Evolutionary conservation across 2,113 vertebrate species (phyloP).

Genomic region (Empidonax traillii): DNA sequence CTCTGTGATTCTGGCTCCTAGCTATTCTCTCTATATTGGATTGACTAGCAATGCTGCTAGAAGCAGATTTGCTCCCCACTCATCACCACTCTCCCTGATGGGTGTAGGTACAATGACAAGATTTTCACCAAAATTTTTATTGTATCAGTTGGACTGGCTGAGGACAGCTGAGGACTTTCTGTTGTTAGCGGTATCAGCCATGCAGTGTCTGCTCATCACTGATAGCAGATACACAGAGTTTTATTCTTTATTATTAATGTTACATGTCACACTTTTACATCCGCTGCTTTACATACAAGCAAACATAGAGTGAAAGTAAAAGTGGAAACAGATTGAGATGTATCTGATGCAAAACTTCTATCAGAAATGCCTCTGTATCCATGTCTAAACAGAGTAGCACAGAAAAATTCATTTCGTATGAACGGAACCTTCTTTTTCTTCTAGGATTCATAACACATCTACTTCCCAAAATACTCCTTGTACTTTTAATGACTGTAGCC

Average conservation of each 20-base stretch:
- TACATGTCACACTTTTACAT: not conserved
- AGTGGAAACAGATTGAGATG: not conserved
- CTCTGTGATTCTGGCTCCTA: not conserved
- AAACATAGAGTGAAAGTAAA: not conserved
- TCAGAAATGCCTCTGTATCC: not conserved
- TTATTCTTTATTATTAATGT: not conserved
- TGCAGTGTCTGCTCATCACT: not conserved
- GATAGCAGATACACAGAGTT: not conserved
- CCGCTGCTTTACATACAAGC: not conserved
- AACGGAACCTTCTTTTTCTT: not conserved
- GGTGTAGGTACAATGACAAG: not conserved
- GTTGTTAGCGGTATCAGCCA: not conserved
- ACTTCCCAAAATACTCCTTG: not conserved
- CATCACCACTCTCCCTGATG: not conserved
- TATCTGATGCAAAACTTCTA: not conserved
- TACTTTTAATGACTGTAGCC: not conserved
- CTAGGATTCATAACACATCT: not conserved
- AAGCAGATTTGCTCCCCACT: not conserved
- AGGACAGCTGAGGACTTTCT: not conserved
- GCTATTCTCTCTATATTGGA: not conserved
- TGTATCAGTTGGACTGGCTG: not conserved
- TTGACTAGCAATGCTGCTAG: not conserved
- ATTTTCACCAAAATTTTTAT: not conserved
- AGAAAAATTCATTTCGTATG: not conserved
- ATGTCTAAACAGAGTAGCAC: not conserved